Percentiles rank a stretch among this genome's conserved stretches.
Conservation (phyloP, 2,113 vertebrate genomes). For the Saguinus imperator region DNA sequence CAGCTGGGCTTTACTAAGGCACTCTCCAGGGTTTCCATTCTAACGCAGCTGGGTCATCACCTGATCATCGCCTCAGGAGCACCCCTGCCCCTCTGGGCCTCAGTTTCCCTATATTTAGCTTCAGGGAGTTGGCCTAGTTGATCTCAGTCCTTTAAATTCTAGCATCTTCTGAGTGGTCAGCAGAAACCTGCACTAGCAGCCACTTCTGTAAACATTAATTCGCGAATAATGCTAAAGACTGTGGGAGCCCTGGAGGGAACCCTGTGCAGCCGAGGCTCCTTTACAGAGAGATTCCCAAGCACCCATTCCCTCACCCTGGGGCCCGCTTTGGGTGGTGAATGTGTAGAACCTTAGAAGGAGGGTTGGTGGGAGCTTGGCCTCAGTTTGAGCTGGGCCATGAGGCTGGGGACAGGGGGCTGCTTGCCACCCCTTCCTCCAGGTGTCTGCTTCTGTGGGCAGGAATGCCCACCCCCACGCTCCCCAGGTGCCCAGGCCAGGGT, state of each 20-base stretch:
- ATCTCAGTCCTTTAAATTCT: background rate
- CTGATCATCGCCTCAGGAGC: background rate
- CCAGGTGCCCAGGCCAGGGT: background rate
- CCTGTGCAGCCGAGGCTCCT: background rate
- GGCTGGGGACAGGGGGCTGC: too few relatives aligned
- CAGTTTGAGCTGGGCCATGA: background rate
- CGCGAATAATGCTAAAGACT: background rate
- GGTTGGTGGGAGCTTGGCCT: background rate
- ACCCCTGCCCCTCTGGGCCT: background rate
- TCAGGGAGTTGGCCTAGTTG: background rate
- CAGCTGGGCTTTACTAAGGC: background rate
- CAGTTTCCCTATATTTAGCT: background rate
- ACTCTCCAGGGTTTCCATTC: background rate
- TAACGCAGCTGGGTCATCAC: background rate
- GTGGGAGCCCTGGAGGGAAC: background rate
- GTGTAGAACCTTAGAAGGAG: background rate
- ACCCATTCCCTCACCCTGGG: too few relatives aligned
- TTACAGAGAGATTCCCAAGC: background rate
- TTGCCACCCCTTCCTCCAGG: background rate
- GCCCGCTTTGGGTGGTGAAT: background rate
- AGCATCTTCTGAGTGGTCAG: background rate
- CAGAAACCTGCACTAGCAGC: background rate
- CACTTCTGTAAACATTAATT: background rate
- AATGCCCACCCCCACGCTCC: accelerated
- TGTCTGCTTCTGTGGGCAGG: background rate